phyloP scores from a whole-genome alignment of 2,797 vertebrate genomes.

The Triplophysa bombifrons region DNA sequence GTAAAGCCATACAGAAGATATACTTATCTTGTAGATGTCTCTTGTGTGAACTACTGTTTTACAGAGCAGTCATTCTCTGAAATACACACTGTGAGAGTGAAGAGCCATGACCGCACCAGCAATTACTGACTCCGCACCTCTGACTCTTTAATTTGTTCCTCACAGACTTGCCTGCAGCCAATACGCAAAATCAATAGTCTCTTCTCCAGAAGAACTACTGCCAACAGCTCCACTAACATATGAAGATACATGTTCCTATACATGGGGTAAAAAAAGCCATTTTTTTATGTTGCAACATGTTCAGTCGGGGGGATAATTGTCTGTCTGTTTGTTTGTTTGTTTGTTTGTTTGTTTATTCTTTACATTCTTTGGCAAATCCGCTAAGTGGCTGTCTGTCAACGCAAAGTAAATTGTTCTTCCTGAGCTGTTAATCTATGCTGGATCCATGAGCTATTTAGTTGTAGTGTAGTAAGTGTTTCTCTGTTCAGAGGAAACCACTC shows the following conservation, averaged over 20 bases:
- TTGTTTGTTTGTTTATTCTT: constrained; percentile 6
- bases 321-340: constrained; percentile 1
- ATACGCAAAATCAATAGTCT: constrained; percentile 90
- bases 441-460: constrained; percentile 45
- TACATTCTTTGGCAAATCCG: constrained; percentile 24
- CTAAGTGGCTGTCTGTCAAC: constrained; percentile 34
- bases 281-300: constrained; percentile 75
- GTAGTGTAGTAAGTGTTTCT: constrained; percentile 47
- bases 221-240: constrained; percentile 83
- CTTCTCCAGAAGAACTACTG: constrained; percentile 83
- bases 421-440: constrained; percentile 49
- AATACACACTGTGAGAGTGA: constrained; percentile 45
- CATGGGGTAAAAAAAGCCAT: constrained; percentile 80
- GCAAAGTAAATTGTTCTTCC: constrained; percentile 40
- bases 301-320: not conserved
- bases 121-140: constrained; percentile 84
- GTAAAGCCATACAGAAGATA: not conserved
- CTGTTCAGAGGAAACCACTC: constrained; percentile 43
- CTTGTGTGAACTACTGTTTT: constrained; percentile 19
- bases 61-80: constrained; percentile 34
- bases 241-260: constrained; percentile 82
- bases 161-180: constrained; percentile 88
- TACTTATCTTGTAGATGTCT: constrained; percentile 9
- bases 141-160: constrained; percentile 91
- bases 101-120: constrained; percentile 79